Evolutionary conservation across 2,113 vertebrate genomes (phyloP).

Genomic region (Eublepharis macularius): DNA sequence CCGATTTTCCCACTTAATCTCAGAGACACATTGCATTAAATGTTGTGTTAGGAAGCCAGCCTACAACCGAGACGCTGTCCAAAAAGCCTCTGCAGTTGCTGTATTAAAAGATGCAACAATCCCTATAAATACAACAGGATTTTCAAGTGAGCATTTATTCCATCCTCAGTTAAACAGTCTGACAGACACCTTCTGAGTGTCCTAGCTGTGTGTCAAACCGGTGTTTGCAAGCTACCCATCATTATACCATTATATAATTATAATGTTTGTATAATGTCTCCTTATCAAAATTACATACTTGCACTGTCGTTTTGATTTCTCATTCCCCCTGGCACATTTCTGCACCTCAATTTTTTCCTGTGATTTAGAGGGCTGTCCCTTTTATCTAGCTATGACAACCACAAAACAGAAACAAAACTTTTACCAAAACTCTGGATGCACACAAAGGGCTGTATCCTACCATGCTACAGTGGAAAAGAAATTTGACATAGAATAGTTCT

Average conservation of each 20-base stretch:
- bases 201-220: background rate
- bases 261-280: too few relatives aligned
- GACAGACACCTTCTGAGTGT: slow-evolving; percentile 3
- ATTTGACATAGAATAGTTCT: too few relatives aligned
- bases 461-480: too few relatives aligned
- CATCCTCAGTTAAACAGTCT: background rate
- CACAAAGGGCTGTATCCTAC: too few relatives aligned
- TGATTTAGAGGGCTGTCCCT: too few relatives aligned
- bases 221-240: too few relatives aligned
- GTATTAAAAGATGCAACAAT: background rate
- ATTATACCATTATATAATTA: too few relatives aligned
- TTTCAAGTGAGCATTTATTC: background rate
- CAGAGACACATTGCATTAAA: background rate
- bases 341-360: too few relatives aligned
- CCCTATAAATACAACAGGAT: background rate
- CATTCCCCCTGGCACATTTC: too few relatives aligned
- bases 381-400: too few relatives aligned
- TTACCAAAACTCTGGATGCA: background rate
- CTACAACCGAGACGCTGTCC: background rate
- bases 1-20: background rate
- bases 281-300: too few relatives aligned
- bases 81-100: background rate
- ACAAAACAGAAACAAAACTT: background rate
- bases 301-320: too few relatives aligned
- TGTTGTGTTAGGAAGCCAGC: background rate